Conservation (phyloP, 2,888 invertebrate genomes). For the Acronicta alni region DNA sequence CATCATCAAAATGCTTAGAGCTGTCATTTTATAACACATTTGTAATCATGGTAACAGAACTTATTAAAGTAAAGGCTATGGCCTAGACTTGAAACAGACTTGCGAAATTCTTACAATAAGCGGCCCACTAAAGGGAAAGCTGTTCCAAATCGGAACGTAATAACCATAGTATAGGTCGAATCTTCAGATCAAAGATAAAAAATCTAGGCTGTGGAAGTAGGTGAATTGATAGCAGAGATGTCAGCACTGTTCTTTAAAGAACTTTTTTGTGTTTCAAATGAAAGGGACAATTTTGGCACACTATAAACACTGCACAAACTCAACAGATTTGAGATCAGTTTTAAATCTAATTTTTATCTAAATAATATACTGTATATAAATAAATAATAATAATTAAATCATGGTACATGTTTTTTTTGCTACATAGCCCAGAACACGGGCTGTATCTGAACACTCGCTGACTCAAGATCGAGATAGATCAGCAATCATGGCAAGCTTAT, state of each 20-base stretch:
- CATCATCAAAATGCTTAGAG: too few relatives aligned
- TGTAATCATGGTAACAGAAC: not conserved
- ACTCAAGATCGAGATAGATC: too few relatives aligned
- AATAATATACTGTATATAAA: too few relatives aligned
- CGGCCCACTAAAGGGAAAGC: constrained; percentile 51
- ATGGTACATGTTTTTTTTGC: too few relatives aligned
- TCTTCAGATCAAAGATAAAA: constrained; percentile 16
- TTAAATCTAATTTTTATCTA: too few relatives aligned
- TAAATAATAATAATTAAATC: too few relatives aligned
- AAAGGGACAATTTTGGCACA: too few relatives aligned
- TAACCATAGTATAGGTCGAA: constrained; percentile 21
- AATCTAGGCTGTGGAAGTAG: constrained; percentile 32
- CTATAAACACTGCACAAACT: too few relatives aligned
- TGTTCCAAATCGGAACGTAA: constrained; percentile 34
- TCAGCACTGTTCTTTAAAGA: not conserved
- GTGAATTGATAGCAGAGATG: constrained; percentile 14
- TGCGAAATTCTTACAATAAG: constrained; percentile 32
- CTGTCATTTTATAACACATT: constrained; percentile 1
- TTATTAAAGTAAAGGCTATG: not conserved
- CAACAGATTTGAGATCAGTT: too few relatives aligned
- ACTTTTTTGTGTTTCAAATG: not conserved
- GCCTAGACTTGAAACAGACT: constrained; percentile 9
- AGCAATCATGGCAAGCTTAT: too few relatives aligned
- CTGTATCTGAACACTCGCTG: too few relatives aligned
- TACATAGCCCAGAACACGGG: too few relatives aligned